phyloP scores from a whole-genome alignment of 2,113 vertebrate genomes.

The Alligator sinensis region DNA sequence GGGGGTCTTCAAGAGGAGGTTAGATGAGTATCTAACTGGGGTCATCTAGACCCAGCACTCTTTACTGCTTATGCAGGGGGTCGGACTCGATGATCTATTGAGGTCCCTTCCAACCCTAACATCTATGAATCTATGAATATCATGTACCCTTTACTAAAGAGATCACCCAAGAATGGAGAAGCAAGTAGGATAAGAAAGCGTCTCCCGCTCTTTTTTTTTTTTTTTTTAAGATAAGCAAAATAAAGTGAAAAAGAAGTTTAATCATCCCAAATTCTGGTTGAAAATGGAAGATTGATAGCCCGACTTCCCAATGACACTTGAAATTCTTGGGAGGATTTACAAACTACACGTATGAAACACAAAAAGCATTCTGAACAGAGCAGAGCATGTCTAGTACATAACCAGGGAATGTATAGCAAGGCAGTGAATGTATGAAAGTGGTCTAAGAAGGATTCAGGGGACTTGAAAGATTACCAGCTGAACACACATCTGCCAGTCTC shows the following conservation, averaged over 20 bases:
- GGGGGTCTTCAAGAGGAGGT: no score
- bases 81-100: no score
- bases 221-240: neutral
- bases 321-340: conserved; percentile 37
- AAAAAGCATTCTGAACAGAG: neutral
- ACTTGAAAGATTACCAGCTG: neutral
- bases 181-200: neutral
- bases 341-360: neutral
- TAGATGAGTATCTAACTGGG: no score
- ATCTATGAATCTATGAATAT: no score
- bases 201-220: neutral
- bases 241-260: neutral
- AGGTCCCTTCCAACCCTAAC: no score
- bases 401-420: neutral
- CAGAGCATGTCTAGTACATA: neutral
- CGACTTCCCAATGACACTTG: conserved; percentile 28
- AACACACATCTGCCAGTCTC: neutral
- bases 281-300: neutral
- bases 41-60: no score
- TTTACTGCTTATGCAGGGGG: no score
- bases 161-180: neutral
- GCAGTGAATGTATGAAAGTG: neutral
- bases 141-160: neutral
- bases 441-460: neutral
- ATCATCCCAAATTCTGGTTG: neutral